Evolutionary conservation across 2,113 vertebrate species (phyloP), one percentile per base, ranked within the genome.

Genomic region (Xiphophorus maculatus): DNA sequence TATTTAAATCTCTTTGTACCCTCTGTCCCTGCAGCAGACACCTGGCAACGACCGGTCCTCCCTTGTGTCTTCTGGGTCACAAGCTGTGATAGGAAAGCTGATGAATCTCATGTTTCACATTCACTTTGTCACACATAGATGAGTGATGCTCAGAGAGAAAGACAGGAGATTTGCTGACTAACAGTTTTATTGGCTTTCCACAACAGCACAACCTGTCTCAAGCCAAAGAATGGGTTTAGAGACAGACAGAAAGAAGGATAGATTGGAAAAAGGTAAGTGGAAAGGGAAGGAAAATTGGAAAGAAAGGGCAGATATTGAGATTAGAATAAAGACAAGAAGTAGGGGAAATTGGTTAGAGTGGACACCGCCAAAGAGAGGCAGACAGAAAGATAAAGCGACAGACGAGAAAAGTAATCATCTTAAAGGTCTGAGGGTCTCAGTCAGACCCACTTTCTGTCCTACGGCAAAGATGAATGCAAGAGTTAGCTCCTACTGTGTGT

Each of bases 11-110:
- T 74, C 77, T 85, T 84, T 67, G n/a, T 63, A 63, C 65, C 62
- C 73, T 72, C 60, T 63, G 51, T 30, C 70, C 25, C 72, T 77
- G 74, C 77, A 84, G 81, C 79, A 30, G 87, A 89, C 89, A 79
- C 60, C 74, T 62, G 61, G 82, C 89, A 90, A 90, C 66, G 87
- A 91, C 85, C 30, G 10, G 81, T 87, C 82, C 66, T 87, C 87
- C 79, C 85, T 90, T 80, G 30, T 81, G 84, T 76, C 91, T 92
- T 93, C 88, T 90, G 86, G 91, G 89, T 94, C 91, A 91, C 84
- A 85, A 84, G 85, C 84, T 91, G 81, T 89, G 84, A 86, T 77
- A 90, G 79, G 75, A 89, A 87, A 84, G 83, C 71, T 61, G 81
- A 89, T 89, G 83, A 89, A 84, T 85, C 48, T 72, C 67, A 72